A percentile compares a stretch with the other conserved stretches of the same genome.
Evolutionary conservation across 1,140 invertebrate species (phyloP).

Genomic region (Heliothis subflexa): DNA sequence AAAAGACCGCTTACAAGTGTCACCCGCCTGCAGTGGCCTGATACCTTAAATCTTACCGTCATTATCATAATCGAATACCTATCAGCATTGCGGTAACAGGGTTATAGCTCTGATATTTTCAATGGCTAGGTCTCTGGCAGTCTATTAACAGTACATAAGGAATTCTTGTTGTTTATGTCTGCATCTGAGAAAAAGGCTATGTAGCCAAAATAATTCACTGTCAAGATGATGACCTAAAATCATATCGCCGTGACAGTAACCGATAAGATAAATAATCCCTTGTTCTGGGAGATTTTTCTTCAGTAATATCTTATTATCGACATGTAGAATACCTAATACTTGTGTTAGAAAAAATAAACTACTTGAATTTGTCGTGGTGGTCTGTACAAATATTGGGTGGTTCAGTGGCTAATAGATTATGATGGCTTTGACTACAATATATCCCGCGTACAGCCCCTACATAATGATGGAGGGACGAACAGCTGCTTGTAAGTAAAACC

Average conservation of each 20-base stretch:
- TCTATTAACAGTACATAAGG: neutral
- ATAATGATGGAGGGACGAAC: neutral
- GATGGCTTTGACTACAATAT: neutral
- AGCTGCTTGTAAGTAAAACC: neutral
- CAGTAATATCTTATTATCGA: constrained; percentile 16
- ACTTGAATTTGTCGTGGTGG: too few species aligned
- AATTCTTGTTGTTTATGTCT: too few species aligned
- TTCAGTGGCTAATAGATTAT: neutral
- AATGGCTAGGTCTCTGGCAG: neutral
- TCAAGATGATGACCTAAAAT: constrained; percentile 25
- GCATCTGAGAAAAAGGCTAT: neutral
- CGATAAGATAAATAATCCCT: constrained; percentile 29
- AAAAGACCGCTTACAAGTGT: constrained; percentile 48
- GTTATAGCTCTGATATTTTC: neutral
- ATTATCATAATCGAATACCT: constrained; percentile 44
- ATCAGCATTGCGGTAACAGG: constrained; percentile 25
- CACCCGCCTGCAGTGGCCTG: constrained; percentile 20
- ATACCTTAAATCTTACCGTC: constrained; percentile 31
- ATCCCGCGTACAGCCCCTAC: neutral
- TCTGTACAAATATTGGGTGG: too few species aligned
- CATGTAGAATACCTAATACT: neutral
- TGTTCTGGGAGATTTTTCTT: neutral
- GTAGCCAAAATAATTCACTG: constrained; percentile 10
- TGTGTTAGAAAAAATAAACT: too few species aligned
- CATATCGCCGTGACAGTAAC: constrained; percentile 1